These are phyloP conservation scores for Cryptoleucopteryx plumbea DNA, from an alignment of 2,113 vertebrate species.

Conservation along the genomic window DNA sequence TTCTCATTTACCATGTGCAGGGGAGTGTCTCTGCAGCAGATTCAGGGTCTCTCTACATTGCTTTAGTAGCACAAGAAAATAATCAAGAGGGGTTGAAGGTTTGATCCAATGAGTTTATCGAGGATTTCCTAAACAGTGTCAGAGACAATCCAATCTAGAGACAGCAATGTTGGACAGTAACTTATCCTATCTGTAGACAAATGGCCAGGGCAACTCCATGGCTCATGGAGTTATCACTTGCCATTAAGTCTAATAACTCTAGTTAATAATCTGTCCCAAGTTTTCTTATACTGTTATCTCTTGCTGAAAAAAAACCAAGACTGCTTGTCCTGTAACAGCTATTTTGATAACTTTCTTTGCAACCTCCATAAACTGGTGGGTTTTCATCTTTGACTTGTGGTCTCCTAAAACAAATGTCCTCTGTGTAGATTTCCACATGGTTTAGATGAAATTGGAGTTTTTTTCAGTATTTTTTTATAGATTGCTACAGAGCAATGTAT, in stretches of 20 bases:
- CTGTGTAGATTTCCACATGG: not conserved
- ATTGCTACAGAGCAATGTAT: not conserved
- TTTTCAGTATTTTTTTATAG: not conserved
- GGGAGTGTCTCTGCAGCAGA: not conserved
- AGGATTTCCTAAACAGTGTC: not conserved
- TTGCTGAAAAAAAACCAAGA: not conserved
- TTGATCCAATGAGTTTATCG: not conserved
- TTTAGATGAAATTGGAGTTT: not conserved
- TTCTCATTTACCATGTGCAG: not conserved
- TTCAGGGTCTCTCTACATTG: not conserved
- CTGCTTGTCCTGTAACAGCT: not conserved
- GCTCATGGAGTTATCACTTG: not conserved
- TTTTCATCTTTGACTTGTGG: not conserved
- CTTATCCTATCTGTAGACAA: not conserved
- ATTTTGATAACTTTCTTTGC: not conserved
- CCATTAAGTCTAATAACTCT: not conserved
- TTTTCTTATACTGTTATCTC: not conserved
- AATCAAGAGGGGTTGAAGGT: not conserved
- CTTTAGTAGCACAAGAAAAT: not conserved
- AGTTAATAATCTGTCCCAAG: not conserved
- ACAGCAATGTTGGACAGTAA: not conserved
- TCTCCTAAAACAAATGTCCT: not conserved
- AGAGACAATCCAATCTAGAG: not conserved
- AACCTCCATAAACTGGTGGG: not conserved
- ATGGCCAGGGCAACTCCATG: not conserved